phyloP scores from a whole-genome alignment of 30 jellyfish, hydroid and myxozoan species.

The Cassiopea xamachana region DNA sequence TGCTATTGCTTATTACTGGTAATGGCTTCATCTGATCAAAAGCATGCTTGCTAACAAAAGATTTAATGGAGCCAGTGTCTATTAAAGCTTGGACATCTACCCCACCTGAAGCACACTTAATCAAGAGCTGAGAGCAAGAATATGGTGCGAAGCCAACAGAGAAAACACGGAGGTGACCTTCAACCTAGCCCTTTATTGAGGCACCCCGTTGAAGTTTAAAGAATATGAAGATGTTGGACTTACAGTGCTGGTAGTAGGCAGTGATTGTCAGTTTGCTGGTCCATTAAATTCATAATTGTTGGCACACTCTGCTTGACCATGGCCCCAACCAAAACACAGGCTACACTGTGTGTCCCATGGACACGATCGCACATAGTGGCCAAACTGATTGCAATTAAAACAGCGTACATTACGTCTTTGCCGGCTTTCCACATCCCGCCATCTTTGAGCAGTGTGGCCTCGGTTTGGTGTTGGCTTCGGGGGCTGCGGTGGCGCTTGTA shows the following conservation, averaged over 20 bases:
- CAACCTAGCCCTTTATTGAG: slow-evolving; percentile 66
- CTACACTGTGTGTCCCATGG: slow-evolving; percentile 44
- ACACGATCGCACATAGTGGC: slow-evolving; percentile 30
- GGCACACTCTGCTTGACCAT: slow-evolving; percentile 14
- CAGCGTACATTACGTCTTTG: slow-evolving; percentile 10
- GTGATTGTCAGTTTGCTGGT: background rate
- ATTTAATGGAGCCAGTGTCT: slow-evolving; percentile 68
- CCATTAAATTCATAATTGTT: background rate
- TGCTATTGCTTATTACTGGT: slow-evolving; percentile 1
- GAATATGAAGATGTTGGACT: slow-evolving; percentile 14
- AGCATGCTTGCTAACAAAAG: slow-evolving; percentile 19
- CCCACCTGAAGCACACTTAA: slow-evolving; percentile 26
- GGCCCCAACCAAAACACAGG: slow-evolving; percentile 44
- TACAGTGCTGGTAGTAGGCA: background rate
- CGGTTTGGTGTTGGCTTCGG: too few species aligned
- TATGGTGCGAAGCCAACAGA: slow-evolving; percentile 6
- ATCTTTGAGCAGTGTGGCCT: background rate
- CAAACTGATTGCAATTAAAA: slow-evolving; percentile 32
- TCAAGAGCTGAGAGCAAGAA: slow-evolving; percentile 14
- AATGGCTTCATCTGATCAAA: slow-evolving; percentile 11
- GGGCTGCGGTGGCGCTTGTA: too few species aligned
- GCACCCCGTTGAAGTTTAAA: slow-evolving; percentile 73
- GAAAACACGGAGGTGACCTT: slow-evolving; percentile 53
- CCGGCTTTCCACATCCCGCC: slow-evolving; percentile 1
- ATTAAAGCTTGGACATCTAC: slow-evolving; percentile 43